phyloP scores from a whole-genome alignment of 2,888 invertebrate species.

The Sycophila texana region DNA sequence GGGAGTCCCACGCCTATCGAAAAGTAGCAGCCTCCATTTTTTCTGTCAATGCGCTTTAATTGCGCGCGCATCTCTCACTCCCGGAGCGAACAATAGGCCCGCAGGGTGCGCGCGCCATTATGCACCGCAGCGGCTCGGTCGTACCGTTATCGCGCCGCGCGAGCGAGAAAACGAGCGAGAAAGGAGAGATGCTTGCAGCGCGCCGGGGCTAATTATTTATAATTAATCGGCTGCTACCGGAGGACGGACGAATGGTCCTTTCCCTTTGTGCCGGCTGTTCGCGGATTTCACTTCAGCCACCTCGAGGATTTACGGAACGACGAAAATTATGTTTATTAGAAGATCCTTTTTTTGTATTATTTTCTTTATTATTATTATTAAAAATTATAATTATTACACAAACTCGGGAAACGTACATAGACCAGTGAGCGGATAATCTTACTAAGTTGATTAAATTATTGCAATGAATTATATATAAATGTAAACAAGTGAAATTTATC shows the following conservation, averaged over 20 bases:
- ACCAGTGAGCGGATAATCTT: too few species aligned
- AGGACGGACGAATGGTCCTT: too few species aligned
- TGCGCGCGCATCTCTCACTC: slow-evolving; percentile 35
- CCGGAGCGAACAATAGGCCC: slow-evolving; percentile 34
- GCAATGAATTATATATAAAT: too few species aligned
- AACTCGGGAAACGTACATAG: too few species aligned
- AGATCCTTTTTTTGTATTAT: too few species aligned
- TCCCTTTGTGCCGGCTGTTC: slow-evolving; percentile 32
- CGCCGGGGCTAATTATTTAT: slow-evolving; percentile 68
- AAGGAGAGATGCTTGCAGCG: slow-evolving; percentile 25
- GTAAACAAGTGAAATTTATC: too few species aligned
- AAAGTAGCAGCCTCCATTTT: neutral
- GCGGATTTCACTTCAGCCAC: neutral
- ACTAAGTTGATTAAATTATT: too few species aligned
- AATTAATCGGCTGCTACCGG: slow-evolving; percentile 66
- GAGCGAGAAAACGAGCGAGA: slow-evolving; percentile 32
- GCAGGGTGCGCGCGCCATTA: slow-evolving; percentile 20
- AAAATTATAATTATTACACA: too few species aligned
- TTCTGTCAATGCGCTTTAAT: slow-evolving; percentile 14
- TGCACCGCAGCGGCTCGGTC: slow-evolving; percentile 17
- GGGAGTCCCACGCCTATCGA: neutral
- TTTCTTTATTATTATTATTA: too few species aligned
- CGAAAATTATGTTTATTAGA: too few species aligned
- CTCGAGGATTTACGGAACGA: neutral
- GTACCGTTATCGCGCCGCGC: slow-evolving; percentile 44